These are phyloP conservation scores for Campoplex capitator DNA, from an alignment of 2,888 invertebrate species.

Conservation along the genomic window DNA sequence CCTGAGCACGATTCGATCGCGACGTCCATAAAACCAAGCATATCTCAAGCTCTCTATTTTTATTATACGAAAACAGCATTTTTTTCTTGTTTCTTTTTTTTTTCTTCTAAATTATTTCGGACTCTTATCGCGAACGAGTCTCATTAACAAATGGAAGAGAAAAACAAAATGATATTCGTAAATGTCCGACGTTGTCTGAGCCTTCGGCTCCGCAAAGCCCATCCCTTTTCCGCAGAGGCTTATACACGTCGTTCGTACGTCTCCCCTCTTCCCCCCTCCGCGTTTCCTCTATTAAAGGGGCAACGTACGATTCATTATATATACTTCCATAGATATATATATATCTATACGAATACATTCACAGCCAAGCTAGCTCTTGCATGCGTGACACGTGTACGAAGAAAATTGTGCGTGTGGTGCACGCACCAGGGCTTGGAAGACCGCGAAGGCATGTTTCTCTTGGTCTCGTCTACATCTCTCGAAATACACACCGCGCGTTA, in stretches of 20 bases:
- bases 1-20: too few relatives aligned
- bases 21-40: too few relatives aligned
- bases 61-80: not conserved
- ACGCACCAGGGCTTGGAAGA: conserved; percentile 69
- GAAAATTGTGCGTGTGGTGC: conserved; percentile 59
- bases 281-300: conserved; percentile 48
- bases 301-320: conserved; percentile 56
- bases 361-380: conserved; percentile 38
- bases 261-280: conserved; percentile 3
- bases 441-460: conserved; percentile 62
- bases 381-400: conserved; percentile 67
- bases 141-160: not conserved
- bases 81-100: not conserved
- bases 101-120: not conserved
- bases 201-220: not conserved
- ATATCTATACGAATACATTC: conserved; percentile 1
- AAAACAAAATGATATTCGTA: not conserved
- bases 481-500: conserved; percentile 61
- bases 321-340: not conserved
- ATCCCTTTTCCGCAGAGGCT: conserved; percentile 30
- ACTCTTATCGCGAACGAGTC: not conserved
- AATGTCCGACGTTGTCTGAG: not conserved
- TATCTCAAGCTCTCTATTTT: not conserved
- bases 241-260: not conserved
- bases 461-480: conserved; percentile 62